Conservation (phyloP, 1,140 invertebrate species). For the Cydia strobilella region DNA sequence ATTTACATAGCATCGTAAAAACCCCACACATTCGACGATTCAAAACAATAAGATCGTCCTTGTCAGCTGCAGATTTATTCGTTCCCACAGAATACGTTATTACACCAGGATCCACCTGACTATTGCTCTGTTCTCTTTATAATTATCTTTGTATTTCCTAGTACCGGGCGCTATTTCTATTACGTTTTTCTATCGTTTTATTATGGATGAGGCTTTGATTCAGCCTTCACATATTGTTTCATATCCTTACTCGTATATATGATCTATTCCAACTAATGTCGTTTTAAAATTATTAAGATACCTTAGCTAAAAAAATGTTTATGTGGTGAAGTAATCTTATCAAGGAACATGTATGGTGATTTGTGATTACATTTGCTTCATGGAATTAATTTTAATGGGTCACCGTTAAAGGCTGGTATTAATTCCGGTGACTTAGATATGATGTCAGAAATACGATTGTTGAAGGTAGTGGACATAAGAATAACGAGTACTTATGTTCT, state of each 20-base stretch:
- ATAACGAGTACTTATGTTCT: not conserved
- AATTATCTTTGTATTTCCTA: slow-evolving; percentile 52
- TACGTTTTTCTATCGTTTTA: slow-evolving; percentile 36
- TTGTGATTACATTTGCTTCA: slow-evolving; percentile 13
- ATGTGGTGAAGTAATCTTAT: not conserved
- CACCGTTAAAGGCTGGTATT: slow-evolving; percentile 8
- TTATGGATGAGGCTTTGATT: slow-evolving; percentile 43
- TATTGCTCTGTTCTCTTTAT: slow-evolving; percentile 59
- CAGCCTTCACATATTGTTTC: slow-evolving; percentile 39
- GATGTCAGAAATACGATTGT: slow-evolving; percentile 12
- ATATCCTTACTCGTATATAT: not conserved
- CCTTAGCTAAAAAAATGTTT: not conserved
- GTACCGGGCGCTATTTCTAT: slow-evolving; percentile 37
- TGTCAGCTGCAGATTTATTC: slow-evolving; percentile 61
- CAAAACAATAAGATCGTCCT: slow-evolving; percentile 49
- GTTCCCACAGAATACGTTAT: slow-evolving; percentile 51
- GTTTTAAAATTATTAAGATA: not conserved
- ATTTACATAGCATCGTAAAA: slow-evolving; percentile 45
- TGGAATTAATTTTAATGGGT: slow-evolving; percentile 21
- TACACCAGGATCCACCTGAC: slow-evolving; percentile 40
- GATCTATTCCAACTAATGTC: not conserved
- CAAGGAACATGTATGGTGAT: slow-evolving; percentile 6
- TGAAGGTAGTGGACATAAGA: not conserved
- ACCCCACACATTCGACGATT: slow-evolving; percentile 45
- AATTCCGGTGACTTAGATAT: slow-evolving; percentile 7